phyloP scores from a whole-genome alignment of 2,888 invertebrate genomes.

The Harpalus rubripes region DNA sequence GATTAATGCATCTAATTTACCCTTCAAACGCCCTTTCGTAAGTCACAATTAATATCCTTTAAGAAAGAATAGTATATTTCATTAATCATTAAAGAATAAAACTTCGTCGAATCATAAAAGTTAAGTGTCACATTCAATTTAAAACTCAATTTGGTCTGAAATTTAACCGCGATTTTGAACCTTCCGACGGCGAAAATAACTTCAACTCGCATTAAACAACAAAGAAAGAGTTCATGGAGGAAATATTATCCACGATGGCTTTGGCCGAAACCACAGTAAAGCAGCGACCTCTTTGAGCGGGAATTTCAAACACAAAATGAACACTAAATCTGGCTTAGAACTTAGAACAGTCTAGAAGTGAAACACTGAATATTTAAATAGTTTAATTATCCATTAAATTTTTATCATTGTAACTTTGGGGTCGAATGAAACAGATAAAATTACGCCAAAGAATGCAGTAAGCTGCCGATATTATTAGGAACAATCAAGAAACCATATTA shows the following conservation, averaged over 20 bases:
- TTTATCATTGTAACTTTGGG: no score
- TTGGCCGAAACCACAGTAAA: constrained; percentile 8
- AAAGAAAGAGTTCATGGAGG: neutral
- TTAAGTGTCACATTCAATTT: neutral
- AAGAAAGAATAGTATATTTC: neutral
- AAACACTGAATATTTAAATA: no score
- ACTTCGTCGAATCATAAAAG: neutral
- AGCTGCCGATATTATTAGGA: no score
- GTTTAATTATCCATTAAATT: no score
- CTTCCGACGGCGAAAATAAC: neutral
- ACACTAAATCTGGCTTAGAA: no score
- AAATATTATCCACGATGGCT: constrained; percentile 5
- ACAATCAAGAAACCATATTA: no score
- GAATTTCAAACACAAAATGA: no score
- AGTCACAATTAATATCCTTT: neutral
- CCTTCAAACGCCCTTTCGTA: neutral
- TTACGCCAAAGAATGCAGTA: no score
- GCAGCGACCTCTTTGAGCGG: neutral
- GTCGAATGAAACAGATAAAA: no score
- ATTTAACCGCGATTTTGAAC: neutral
- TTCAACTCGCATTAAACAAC: constrained; percentile 1
- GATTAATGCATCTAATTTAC: neutral
- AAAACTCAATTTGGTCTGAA: neutral
- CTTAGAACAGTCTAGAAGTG: no score
- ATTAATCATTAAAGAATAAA: neutral